Evolutionary conservation across 2,888 invertebrate species (phyloP).

Genomic region (Andrena trimmerana): DNA sequence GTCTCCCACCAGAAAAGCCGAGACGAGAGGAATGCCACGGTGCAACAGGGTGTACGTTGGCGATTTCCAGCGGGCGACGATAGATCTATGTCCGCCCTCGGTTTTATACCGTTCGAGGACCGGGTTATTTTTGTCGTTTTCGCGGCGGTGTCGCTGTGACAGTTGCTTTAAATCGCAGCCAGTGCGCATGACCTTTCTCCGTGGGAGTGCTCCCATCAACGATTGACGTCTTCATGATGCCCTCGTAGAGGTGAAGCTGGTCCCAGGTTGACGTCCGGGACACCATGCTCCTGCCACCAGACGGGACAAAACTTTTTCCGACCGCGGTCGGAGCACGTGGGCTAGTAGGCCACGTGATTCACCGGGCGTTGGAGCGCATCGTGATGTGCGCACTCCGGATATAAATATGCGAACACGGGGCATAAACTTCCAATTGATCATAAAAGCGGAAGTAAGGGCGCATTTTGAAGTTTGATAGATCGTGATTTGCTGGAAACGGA

Average conservation of each 20-base stretch:
- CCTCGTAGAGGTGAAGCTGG: conserved; percentile 39
- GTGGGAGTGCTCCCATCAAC: conserved; percentile 61
- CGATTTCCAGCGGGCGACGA: conserved; percentile 74
- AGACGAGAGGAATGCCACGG: conserved; percentile 24
- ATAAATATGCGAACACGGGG: conserved; percentile 38
- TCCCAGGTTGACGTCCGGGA: background rate
- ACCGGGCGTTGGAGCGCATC: conserved; percentile 56
- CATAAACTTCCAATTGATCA: conserved; percentile 61
- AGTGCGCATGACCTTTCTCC: conserved; percentile 34
- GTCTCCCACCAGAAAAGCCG: conserved; percentile 33
- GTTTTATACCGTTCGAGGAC: conserved; percentile 54
- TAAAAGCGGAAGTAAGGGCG: conserved; percentile 49
- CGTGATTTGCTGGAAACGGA: too few relatives aligned
- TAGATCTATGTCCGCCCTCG: conserved; percentile 78
- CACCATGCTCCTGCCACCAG: background rate
- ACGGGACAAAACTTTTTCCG: conserved; percentile 62
- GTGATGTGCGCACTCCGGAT: conserved; percentile 44
- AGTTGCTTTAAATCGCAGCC: conserved; percentile 46
- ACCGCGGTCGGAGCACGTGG: conserved; percentile 59
- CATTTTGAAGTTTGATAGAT: conserved; percentile 17
- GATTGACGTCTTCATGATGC: conserved; percentile 75
- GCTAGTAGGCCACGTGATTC: conserved; percentile 71
- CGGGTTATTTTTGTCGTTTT: conserved; percentile 61
- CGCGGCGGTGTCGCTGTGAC: conserved; percentile 4
- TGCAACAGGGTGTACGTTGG: conserved; percentile 45